Percentiles rank a stretch among this genome's conserved stretches.
Evolutionary conservation across 2,797 vertebrate species (phyloP).

Genomic region (Bucorvus abyssinicus): DNA sequence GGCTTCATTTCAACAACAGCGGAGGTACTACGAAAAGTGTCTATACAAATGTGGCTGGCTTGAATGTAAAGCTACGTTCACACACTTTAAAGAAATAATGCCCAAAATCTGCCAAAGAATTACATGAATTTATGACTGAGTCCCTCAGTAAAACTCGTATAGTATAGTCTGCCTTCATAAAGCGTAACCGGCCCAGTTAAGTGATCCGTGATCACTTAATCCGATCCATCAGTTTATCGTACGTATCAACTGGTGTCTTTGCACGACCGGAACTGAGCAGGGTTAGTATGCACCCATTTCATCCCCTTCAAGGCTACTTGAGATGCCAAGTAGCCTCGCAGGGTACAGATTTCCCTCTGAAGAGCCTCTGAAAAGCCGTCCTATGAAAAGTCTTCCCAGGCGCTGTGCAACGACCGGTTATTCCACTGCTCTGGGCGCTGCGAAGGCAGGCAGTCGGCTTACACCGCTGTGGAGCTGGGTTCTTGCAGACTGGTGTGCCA

Average conservation of each 20-base stretch:
- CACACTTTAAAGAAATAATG: background rate
- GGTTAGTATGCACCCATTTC: background rate
- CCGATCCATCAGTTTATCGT: background rate
- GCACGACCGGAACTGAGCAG: background rate
- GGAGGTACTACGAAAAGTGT: background rate
- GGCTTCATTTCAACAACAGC: background rate
- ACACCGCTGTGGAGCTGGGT: background rate
- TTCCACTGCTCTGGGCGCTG: background rate
- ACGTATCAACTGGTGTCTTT: background rate
- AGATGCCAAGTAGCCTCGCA: background rate
- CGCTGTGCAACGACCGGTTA: too few relatives aligned
- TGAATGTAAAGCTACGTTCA: background rate
- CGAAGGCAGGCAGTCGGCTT: background rate
- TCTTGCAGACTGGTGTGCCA: rapidly evolving
- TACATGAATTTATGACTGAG: background rate
- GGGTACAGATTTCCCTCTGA: background rate
- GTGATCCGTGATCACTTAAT: background rate
- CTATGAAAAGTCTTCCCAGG: background rate
- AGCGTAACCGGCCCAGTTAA: background rate
- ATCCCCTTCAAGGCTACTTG: background rate
- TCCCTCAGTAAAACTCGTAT: background rate
- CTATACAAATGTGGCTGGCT: background rate
- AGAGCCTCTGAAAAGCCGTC: background rate
- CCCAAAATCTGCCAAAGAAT: background rate
- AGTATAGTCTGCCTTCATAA: background rate